Base-by-base conservation (phyloP, 1,140 invertebrate genomes). In the Antheraea pernyi region DNA sequence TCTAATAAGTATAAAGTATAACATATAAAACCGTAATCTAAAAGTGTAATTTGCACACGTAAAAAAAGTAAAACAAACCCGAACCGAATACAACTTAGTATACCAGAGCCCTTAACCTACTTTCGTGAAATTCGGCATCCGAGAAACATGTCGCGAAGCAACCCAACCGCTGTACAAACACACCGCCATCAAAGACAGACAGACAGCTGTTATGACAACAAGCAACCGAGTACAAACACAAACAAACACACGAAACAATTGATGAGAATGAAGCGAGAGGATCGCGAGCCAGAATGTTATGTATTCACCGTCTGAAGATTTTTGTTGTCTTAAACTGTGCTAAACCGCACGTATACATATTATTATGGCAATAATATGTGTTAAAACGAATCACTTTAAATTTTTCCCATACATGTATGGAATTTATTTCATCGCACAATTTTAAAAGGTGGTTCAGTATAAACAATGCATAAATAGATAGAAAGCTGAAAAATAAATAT, bases 161-260 rank as follows among this genome's bases (percentile, higher is more conserved):
- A 81, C 79, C 76, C 80, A 79, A 80, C 82, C 85, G 82, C 82
- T 83, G 72, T 63, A 73, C 81, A 88, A 91, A 91, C 84, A 88
- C 71, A 78, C 73, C 72, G 77, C 82, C 86, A 86, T 89, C 87
- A 89, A 89, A 91, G 83, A 88, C 85, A 91, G 85, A 87, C 87
- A 85, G 74, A 81, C 78, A 30, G 4, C 22, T 88, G 86, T 91
- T 91, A 90, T 91, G 88, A 91, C 90, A 91, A 90, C 88, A 91
- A 87, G 85, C 85, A 85, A 77, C 81, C 77, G 77, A 80, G 82
- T 86, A 81, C 82, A 89, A 91, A 91, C 87, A 91, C 80, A 88
- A 88, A 89, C 86, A 88, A 85, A 84, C 83, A 89, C 78, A 80
- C 72, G 82, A 86, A 85, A 89, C 86, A 91, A 90, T 90, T 86